Percentiles rank a stretch among this genome's conserved stretches.
Evolutionary conservation across 2,113 vertebrate species (phyloP).

Genomic region (Nannospalax galili): DNA sequence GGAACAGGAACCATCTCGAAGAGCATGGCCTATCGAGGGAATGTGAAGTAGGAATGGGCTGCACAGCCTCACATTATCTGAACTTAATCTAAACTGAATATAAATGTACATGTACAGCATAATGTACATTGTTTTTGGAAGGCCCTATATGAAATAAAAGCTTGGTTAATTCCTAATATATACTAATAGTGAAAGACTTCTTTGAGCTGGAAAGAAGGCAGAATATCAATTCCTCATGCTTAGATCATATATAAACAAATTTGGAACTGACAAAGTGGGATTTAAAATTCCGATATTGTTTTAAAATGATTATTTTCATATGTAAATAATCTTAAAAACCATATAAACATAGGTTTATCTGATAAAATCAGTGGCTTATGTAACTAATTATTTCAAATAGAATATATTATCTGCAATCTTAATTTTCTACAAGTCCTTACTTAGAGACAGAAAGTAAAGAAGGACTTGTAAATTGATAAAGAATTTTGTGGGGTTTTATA

Average conservation of each 20-base stretch:
- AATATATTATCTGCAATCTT: neutral
- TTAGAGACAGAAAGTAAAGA: fast-evolving
- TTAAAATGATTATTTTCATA: neutral
- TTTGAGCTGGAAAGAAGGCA: neutral
- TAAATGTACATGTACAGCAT: neutral
- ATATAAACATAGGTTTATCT: neutral
- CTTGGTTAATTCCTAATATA: neutral
- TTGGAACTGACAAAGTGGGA: neutral
- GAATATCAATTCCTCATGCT: neutral
- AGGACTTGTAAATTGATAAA: neutral
- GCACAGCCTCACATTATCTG: neutral
- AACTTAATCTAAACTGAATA: neutral
- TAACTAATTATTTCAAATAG: neutral
- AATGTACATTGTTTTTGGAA: neutral
- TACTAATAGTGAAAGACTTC: neutral
- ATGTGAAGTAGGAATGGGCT: no score
- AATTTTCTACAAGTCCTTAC: neutral
- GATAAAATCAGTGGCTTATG: neutral
- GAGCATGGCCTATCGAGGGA: neutral
- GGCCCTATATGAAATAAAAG: neutral
- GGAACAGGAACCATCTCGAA: fast-evolving
- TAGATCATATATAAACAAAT: neutral
- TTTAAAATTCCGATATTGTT: neutral
- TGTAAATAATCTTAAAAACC: neutral
- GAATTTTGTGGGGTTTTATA: neutral